These are phyloP conservation scores for Apoderus coryli DNA, from an alignment of 2,888 invertebrate genomes.

Conservation along the genomic window DNA sequence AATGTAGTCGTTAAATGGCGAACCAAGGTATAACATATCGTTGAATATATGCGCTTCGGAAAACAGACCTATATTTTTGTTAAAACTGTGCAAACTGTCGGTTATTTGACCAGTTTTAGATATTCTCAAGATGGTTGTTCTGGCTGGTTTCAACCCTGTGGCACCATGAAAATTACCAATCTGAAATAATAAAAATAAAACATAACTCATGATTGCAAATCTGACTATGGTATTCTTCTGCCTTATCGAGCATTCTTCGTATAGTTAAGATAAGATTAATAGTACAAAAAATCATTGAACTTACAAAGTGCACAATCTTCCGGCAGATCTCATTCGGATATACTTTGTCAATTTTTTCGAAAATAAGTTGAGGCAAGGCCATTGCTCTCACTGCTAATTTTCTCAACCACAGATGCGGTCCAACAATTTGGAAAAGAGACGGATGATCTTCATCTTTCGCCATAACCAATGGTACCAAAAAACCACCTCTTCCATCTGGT, in stretches of 20 bases:
- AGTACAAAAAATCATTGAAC: constrained; percentile 22
- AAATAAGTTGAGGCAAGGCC: constrained; percentile 44
- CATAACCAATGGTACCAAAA: constrained; percentile 46
- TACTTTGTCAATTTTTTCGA: constrained; percentile 44
- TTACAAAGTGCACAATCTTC: constrained; percentile 44
- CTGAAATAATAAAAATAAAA: constrained; percentile 34
- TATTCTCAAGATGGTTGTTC: constrained; percentile 46
- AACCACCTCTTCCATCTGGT: constrained; percentile 41
- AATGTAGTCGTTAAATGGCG: constrained; percentile 51
- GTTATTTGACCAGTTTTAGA: constrained; percentile 59
- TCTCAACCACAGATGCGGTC: constrained; percentile 47
- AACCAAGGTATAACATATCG: constrained; percentile 50
- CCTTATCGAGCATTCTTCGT: constrained; percentile 1
- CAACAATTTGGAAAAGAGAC: constrained; percentile 36
- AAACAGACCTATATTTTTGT: constrained; percentile 38
- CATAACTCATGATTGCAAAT: too few species aligned
- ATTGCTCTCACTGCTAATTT: constrained; percentile 48
- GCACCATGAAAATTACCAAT: constrained; percentile 48
- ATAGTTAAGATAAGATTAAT: not conserved
- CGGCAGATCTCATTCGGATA: constrained; percentile 53
- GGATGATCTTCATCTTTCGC: constrained; percentile 44
- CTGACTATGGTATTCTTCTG: too few species aligned
- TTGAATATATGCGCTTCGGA: constrained; percentile 54
- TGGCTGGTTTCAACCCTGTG: constrained; percentile 23
- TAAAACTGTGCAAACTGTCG: constrained; percentile 48